phyloP scores from a whole-genome alignment of 2,888 invertebrate genomes.

The Lingula anatina region DNA sequence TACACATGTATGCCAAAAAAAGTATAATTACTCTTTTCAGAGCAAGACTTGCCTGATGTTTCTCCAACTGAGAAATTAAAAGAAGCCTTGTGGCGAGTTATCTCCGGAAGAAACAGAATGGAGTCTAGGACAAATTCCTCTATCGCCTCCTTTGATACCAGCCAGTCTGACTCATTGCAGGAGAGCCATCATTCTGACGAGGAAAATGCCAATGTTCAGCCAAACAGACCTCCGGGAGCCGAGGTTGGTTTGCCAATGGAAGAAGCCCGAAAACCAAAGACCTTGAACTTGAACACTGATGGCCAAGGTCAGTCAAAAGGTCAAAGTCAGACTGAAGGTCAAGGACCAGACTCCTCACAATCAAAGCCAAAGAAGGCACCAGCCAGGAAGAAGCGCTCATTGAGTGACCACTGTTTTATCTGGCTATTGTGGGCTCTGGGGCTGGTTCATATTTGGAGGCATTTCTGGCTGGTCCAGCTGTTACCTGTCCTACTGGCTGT shows the following conservation, averaged over 20 bases:
- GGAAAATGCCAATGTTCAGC: background rate
- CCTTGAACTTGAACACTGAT: background rate
- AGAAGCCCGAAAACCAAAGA: background rate
- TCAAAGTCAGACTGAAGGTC: constrained; percentile 51
- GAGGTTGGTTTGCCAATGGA: background rate
- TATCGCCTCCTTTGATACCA: background rate
- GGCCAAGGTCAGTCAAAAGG: background rate
- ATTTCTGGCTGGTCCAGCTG: constrained; percentile 75
- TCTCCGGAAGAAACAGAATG: background rate
- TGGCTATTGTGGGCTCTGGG: constrained; percentile 72
- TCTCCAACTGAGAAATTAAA: no score
- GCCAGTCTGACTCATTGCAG: background rate
- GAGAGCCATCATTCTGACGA: background rate
- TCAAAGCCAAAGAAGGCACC: constrained; percentile 4
- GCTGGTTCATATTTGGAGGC: constrained; percentile 79
- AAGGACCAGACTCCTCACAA: background rate
- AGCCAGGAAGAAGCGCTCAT: constrained; percentile 12
- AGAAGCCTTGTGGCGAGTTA: no score
- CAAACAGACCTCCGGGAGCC: no score
- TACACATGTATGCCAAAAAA: no score
- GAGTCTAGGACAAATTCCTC: background rate
- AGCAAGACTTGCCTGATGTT: background rate
- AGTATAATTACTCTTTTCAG: background rate
- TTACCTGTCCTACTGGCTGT: constrained; percentile 69
- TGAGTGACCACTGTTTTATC: constrained; percentile 49